Evolutionary conservation across 2,113 vertebrate species (phyloP).

Genomic region (Oncorhynchus gorbuscha): DNA sequence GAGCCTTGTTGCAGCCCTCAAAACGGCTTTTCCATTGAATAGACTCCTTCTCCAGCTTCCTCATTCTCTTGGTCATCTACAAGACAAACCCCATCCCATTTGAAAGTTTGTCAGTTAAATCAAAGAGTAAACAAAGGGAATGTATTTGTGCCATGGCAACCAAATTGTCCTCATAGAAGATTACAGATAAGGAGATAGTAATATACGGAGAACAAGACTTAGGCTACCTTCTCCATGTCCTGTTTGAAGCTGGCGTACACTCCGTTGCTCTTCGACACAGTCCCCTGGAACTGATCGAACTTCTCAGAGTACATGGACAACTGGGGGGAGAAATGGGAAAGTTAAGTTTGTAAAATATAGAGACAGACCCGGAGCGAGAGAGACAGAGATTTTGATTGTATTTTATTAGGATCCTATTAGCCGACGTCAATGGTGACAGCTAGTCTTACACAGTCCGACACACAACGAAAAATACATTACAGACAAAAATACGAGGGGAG

Average conservation of each 20-base stretch:
- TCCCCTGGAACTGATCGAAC: slow-evolving; percentile 96
- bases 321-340: slow-evolving; percentile 62
- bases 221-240: slow-evolving; percentile 93
- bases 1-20: slow-evolving; percentile 91
- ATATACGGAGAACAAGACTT: background rate
- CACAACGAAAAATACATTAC: too few relatives aligned
- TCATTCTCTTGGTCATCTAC: slow-evolving; percentile 98
- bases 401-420: too few relatives aligned
- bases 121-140: too few relatives aligned
- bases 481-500: too few relatives aligned
- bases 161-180: too few relatives aligned
- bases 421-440: too few relatives aligned
- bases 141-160: too few relatives aligned
- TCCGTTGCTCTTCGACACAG: slow-evolving; percentile 91
- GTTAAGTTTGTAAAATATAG: slow-evolving; percentile 12
- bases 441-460: too few relatives aligned
- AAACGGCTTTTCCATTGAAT: slow-evolving; percentile 93
- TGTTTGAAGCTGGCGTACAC: slow-evolving; percentile 94
- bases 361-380: background rate
- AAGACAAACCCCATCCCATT: slow-evolving; percentile 35
- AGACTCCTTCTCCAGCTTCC: slow-evolving; percentile 94
- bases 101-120: background rate
- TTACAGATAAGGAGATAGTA: too few relatives aligned
- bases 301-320: slow-evolving; percentile 92
- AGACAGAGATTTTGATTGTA: too few relatives aligned